A percentile compares a stretch with the other conserved stretches of the same genome.
Conservation (phyloP, 2,113 vertebrate species). For the Vulpes vulpes region DNA sequence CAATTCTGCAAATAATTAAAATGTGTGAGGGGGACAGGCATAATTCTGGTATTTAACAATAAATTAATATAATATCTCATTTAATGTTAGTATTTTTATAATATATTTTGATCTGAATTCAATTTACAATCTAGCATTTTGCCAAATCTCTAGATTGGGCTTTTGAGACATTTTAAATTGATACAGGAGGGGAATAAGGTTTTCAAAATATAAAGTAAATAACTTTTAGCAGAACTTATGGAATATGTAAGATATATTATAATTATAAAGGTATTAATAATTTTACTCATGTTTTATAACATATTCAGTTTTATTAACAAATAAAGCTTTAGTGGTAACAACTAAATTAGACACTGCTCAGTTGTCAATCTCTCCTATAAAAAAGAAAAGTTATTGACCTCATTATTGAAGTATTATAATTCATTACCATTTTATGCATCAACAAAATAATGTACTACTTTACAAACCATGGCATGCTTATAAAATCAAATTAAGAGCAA, state of each 20-base stretch:
- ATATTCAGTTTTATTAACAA: neutral
- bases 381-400: neutral
- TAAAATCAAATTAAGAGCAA: neutral
- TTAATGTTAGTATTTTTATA: neutral
- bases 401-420: neutral
- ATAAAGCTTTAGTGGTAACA: neutral
- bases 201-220: neutral
- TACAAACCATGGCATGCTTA: neutral
- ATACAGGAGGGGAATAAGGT: neutral
- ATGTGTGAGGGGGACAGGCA: neutral
- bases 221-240: neutral
- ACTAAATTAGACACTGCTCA: neutral
- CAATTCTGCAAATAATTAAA: neutral
- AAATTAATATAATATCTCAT: neutral
- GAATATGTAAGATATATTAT: neutral
- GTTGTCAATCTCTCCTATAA: neutral
- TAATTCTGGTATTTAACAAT: neutral
- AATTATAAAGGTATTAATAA: neutral
- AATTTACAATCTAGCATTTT: neutral
- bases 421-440: neutral
- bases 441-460: neutral
- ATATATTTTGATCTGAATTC: neutral
- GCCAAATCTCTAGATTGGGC: neutral
- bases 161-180: neutral
- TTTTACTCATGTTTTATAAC: neutral